Conservation (phyloP, 2,797 vertebrate genomes). For the Scolopax rusticola region DNA sequence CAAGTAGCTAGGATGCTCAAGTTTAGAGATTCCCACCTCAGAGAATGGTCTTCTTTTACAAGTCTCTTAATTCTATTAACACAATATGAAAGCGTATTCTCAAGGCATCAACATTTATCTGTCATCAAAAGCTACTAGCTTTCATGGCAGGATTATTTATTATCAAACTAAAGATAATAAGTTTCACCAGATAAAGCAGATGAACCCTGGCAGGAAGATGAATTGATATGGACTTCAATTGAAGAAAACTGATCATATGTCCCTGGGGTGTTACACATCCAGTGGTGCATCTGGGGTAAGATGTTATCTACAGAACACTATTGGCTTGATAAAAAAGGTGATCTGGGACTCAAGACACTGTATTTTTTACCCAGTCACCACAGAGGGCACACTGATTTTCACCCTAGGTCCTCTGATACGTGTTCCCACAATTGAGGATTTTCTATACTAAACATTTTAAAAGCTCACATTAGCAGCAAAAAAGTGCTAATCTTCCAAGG, state of each 20-base stretch:
- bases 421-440: not conserved
- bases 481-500: not conserved
- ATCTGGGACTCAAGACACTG: not conserved
- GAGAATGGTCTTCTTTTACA: not conserved
- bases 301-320: not conserved
- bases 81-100: not conserved
- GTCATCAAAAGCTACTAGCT: not conserved
- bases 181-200: not conserved
- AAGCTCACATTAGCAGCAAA: not conserved
- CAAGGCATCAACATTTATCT: not conserved
- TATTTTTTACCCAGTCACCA: not conserved
- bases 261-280: not conserved
- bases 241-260: not conserved
- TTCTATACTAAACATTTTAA: not conserved
- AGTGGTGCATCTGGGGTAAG: not conserved
- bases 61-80: not conserved
- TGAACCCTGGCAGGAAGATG: not conserved
- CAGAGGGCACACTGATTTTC: not conserved
- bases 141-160: not conserved
- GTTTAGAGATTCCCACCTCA: not conserved
- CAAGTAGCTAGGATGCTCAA: not conserved
- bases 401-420: not conserved
- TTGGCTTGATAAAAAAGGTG: not conserved
- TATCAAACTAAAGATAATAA: not conserved
- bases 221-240: not conserved